phyloP scores from a whole-genome alignment of 2,888 invertebrate genomes.

The Scaptomyza parva region DNA sequence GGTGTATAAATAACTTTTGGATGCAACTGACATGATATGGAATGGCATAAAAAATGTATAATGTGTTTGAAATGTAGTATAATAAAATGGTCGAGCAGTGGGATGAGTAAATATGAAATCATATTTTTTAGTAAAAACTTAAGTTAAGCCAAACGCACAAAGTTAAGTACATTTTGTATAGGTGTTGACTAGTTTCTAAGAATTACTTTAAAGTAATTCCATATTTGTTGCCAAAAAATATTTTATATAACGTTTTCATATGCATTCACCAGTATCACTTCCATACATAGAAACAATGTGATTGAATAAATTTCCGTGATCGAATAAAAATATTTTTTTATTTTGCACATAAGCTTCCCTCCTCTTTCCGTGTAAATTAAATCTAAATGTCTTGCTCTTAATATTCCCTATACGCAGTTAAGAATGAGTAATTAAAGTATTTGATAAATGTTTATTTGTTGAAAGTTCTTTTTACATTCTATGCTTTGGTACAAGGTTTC shows the following conservation, averaged over 20 bases:
- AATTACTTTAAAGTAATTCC: too few relatives aligned
- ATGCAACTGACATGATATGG: neutral
- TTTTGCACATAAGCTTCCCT: neutral
- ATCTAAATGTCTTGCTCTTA: neutral
- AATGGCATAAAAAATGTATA: neutral
- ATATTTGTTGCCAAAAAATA: too few relatives aligned
- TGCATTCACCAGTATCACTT: too few relatives aligned
- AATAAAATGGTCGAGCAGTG: neutral
- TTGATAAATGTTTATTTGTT: neutral
- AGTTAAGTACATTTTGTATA: too few relatives aligned
- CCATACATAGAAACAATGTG: too few relatives aligned
- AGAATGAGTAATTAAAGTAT: neutral
- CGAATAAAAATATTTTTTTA: neutral
- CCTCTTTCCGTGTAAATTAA: neutral
- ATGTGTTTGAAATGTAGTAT: neutral
- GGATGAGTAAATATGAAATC: too few relatives aligned
- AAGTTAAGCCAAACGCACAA: too few relatives aligned
- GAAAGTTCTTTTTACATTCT: neutral
- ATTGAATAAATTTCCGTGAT: too few relatives aligned
- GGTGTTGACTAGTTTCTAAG: too few relatives aligned
- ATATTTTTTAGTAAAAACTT: too few relatives aligned
- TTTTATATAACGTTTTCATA: too few relatives aligned
- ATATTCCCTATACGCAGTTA: neutral
- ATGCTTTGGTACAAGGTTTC: neutral
- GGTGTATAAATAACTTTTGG: neutral